Evolutionary conservation across 2,797 vertebrate genomes (phyloP).

Genomic region (Hoplostethus mediterraneus): DNA sequence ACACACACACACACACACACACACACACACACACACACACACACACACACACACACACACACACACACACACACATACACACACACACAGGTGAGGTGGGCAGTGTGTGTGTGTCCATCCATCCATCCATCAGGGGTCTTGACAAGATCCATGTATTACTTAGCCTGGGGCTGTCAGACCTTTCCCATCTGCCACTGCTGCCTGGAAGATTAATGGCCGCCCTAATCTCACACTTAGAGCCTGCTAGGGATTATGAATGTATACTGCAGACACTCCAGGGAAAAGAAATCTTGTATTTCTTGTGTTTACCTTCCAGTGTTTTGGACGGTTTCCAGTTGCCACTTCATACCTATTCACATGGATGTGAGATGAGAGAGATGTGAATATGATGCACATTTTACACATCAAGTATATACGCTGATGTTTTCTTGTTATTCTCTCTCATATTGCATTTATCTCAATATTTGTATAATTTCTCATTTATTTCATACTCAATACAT

Average conservation of each 20-base stretch:
- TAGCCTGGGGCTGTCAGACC: constrained; percentile 67
- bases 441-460: too few relatives aligned
- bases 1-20: neutral
- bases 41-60: neutral
- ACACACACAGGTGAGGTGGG: constrained; percentile 20
- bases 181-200: constrained; percentile 59
- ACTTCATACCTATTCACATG: too few relatives aligned
- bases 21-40: neutral
- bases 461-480: too few relatives aligned
- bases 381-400: too few relatives aligned
- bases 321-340: too few relatives aligned
- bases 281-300: neutral
- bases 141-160: constrained; percentile 78
- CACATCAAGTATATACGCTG: too few relatives aligned
- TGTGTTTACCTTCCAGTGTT: too few relatives aligned
- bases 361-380: too few relatives aligned
- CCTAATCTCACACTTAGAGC: constrained; percentile 62
- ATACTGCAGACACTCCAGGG: neutral
- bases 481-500: too few relatives aligned
- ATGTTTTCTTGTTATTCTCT: too few relatives aligned
- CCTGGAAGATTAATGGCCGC: constrained; percentile 72
- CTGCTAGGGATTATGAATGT: constrained; percentile 28
- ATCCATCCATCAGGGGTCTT: constrained; percentile 65
- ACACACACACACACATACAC: neutral
- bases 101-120: constrained; percentile 40